Percentiles rank a stretch among this genome's conserved stretches.
Evolutionary conservation across 2,888 invertebrate species (phyloP).

Genomic region (Chymomyza amoena): DNA sequence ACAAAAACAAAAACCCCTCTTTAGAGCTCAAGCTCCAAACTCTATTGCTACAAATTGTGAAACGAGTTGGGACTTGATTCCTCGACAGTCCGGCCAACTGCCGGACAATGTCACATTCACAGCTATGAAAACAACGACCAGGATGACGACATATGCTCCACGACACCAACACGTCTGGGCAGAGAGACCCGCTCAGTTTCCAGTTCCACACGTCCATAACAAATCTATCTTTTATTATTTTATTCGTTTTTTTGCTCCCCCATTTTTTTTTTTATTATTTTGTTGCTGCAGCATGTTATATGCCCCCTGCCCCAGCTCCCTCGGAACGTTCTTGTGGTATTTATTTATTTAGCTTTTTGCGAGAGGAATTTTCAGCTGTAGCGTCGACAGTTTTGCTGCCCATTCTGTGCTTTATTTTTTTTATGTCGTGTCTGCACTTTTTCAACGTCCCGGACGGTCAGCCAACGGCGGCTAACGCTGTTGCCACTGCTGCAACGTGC

Average conservation of each 20-base stretch:
- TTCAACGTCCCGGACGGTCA: slow-evolving; percentile 27
- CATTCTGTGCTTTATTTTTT: slow-evolving; percentile 27
- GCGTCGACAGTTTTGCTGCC: slow-evolving; percentile 17
- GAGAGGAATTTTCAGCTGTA: slow-evolving; percentile 44
- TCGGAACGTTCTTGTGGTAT: slow-evolving; percentile 45
- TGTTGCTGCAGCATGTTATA: background rate
- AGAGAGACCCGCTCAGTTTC: background rate
- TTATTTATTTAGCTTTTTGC: slow-evolving; percentile 67
- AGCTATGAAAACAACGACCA: slow-evolving; percentile 48
- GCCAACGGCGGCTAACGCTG: background rate
- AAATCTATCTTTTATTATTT: slow-evolving; percentile 34
- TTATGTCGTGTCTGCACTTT: slow-evolving; percentile 69
- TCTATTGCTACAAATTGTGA: background rate
- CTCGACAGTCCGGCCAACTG: background rate
- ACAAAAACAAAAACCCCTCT: slow-evolving; percentile 24
- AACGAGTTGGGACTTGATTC: background rate
- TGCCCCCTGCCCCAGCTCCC: background rate
- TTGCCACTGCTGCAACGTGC: background rate
- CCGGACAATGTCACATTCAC: slow-evolving; percentile 52
- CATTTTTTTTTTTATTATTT: slow-evolving; percentile 35
- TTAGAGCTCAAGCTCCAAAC: too few species aligned
- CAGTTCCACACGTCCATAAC: slow-evolving; percentile 4
- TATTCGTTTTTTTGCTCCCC: slow-evolving; percentile 27
- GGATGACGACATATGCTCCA: slow-evolving; percentile 39
- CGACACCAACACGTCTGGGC: background rate